These are phyloP conservation scores for Merops nubicus DNA, from an alignment of 2,113 vertebrate species.

Conservation along the genomic window DNA sequence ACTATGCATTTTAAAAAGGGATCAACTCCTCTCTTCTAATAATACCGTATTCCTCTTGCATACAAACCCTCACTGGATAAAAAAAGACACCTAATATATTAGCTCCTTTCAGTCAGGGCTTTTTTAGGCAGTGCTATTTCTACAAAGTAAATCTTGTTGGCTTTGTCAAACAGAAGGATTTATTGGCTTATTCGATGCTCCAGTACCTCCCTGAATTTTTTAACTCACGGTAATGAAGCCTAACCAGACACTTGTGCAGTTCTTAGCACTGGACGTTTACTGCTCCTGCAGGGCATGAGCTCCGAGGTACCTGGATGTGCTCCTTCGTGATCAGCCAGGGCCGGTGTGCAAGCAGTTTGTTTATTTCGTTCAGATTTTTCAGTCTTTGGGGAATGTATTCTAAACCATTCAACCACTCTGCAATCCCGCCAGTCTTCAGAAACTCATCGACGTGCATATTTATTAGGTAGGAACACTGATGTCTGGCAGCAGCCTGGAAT, in stretches of 20 bases:
- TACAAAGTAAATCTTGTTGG: background rate
- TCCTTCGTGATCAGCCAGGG: constrained; percentile 88
- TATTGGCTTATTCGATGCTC: background rate
- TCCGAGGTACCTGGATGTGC: constrained; percentile 82
- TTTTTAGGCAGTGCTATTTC: background rate
- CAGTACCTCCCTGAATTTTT: background rate
- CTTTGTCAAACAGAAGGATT: background rate
- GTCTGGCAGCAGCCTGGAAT: constrained; percentile 83
- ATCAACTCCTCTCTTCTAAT: background rate
- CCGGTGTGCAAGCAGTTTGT: constrained; percentile 86
- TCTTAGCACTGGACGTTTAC: background rate
- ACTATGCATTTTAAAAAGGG: background rate
- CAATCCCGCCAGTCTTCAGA: constrained; percentile 83
- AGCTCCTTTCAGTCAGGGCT: background rate
- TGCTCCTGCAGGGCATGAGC: background rate
- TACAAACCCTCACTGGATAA: background rate
- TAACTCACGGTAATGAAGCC: background rate
- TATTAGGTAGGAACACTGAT: constrained; percentile 87
- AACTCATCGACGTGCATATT: constrained; percentile 88
- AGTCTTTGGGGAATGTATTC: constrained; percentile 85
- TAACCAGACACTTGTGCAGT: background rate
- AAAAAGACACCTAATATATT: background rate
- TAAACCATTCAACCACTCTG: constrained; percentile 85
- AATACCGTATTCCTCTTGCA: background rate
- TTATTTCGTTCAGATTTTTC: constrained; percentile 87